Percentiles rank a stretch among this genome's conserved stretches.
Conservation (phyloP, 1,140 invertebrate genomes). For the Neotoxoptera formosana region DNA sequence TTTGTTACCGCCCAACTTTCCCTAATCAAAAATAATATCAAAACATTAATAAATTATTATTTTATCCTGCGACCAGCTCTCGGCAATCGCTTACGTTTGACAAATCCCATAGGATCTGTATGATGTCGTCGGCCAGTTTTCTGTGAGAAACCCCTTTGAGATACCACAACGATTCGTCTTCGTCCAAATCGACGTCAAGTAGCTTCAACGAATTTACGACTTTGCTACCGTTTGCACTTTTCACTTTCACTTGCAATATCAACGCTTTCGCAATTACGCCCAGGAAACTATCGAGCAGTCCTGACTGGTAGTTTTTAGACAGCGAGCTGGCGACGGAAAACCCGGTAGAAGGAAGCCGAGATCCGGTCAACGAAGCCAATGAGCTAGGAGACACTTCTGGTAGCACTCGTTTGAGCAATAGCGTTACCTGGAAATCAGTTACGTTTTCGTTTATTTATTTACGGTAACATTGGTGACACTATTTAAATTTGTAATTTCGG, state of each 20-base stretch:
- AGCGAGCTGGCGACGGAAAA: slow-evolving; percentile 74
- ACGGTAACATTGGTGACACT: accelerated
- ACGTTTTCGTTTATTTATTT: background rate
- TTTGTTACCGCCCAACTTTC: slow-evolving; percentile 75
- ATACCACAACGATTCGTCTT: slow-evolving; percentile 79
- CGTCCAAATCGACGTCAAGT: slow-evolving; percentile 68
- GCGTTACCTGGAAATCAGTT: slow-evolving; percentile 70
- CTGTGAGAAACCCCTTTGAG: slow-evolving; percentile 81
- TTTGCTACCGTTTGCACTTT: slow-evolving; percentile 72
- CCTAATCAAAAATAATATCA: slow-evolving; percentile 68
- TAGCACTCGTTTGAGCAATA: slow-evolving; percentile 81
- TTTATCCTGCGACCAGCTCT: background rate
- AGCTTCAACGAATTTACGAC: slow-evolving; percentile 71
- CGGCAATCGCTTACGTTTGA: slow-evolving; percentile 73
- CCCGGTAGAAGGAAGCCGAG: slow-evolving; percentile 77
- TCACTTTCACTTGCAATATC: slow-evolving; percentile 86
- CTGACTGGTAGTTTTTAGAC: slow-evolving; percentile 64
- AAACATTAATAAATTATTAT: background rate
- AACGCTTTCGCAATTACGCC: slow-evolving; percentile 87
- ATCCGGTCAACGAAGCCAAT: slow-evolving; percentile 73
- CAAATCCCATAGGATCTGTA: slow-evolving; percentile 90
- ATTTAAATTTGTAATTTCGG: background rate
- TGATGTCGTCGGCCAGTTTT: slow-evolving; percentile 87
- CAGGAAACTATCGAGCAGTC: slow-evolving; percentile 84
- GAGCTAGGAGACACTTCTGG: slow-evolving; percentile 78